A percentile compares a stretch with the other conserved stretches of the same genome.
phyloP scores from a whole-genome alignment of 2,888 invertebrate genomes.

The Pristionchus exspectatus region DNA sequence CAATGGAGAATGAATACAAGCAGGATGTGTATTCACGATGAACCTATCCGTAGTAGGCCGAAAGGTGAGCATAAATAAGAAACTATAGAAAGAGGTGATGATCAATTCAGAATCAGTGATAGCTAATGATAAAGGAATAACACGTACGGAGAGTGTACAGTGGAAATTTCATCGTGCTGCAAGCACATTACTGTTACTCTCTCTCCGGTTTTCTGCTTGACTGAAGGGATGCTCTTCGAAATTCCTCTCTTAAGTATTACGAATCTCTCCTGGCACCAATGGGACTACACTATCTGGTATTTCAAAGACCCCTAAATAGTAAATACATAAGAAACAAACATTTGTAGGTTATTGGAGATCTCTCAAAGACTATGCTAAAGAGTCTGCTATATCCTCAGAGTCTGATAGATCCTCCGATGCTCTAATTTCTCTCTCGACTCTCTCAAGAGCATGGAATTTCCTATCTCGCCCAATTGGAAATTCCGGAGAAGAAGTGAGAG shows the following conservation, averaged over 20 bases:
- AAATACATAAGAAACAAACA: neutral
- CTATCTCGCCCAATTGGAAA: no score
- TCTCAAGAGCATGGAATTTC: no score
- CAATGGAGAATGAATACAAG: neutral
- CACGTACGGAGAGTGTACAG: neutral
- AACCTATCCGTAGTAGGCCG: neutral
- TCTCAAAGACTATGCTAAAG: neutral
- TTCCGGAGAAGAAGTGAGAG: no score
- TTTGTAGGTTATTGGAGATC: neutral
- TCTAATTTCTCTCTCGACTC: no score
- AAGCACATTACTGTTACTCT: neutral
- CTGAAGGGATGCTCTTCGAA: neutral
- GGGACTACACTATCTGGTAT: conserved; percentile 9
- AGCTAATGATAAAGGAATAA: neutral
- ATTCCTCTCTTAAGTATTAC: neutral
- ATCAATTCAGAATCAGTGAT: neutral
- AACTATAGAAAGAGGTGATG: neutral
- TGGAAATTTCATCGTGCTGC: neutral
- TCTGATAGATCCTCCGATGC: no score
- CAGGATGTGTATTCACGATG: neutral
- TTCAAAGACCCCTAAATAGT: neutral
- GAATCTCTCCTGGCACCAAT: neutral
- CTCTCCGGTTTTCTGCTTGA: neutral
- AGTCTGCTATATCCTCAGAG: neutral
- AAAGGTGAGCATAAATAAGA: neutral